Percentiles rank a stretch among this genome's conserved stretches.
These are phyloP conservation scores for Kobus ellipsiprymnus DNA, from an alignment of 2,113 vertebrate genomes.

Conservation along the genomic window DNA sequence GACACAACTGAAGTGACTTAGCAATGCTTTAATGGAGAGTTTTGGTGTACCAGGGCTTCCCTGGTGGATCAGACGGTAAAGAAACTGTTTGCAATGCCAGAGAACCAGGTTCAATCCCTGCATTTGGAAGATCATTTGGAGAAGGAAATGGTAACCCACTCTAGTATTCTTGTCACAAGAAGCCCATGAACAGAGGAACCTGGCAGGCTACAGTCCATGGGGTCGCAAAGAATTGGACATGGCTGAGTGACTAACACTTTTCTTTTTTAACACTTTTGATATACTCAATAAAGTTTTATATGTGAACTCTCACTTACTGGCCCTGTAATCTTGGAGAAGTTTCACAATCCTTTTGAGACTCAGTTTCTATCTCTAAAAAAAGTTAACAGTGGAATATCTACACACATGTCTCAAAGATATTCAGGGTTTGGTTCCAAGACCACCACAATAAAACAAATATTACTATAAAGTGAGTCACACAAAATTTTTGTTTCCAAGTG, in stretches of 20 bases:
- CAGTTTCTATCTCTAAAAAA: background rate
- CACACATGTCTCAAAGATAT: background rate
- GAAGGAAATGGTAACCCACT: background rate
- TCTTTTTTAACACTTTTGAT: background rate
- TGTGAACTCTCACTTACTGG: background rate
- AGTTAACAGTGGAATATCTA: background rate
- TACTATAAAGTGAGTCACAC: background rate
- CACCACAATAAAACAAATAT: background rate
- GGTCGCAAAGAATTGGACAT: fast-evolving
- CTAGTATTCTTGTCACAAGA: background rate
- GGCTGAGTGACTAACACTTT: background rate
- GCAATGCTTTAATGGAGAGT: background rate
- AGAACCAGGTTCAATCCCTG: fast-evolving
- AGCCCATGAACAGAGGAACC: background rate
- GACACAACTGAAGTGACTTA: too few relatives aligned
- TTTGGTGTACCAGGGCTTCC: background rate
- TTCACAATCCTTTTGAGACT: background rate
- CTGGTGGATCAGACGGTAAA: background rate
- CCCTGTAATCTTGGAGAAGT: too few relatives aligned
- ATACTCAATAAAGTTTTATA: fast-evolving
- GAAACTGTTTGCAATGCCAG: background rate
- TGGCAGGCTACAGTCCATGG: fast-evolving
- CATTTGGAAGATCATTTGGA: background rate
- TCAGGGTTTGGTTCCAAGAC: background rate
- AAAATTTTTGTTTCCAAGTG: background rate